Conservation (phyloP, 2,888 invertebrate species). For the Anodontia alba region DNA sequence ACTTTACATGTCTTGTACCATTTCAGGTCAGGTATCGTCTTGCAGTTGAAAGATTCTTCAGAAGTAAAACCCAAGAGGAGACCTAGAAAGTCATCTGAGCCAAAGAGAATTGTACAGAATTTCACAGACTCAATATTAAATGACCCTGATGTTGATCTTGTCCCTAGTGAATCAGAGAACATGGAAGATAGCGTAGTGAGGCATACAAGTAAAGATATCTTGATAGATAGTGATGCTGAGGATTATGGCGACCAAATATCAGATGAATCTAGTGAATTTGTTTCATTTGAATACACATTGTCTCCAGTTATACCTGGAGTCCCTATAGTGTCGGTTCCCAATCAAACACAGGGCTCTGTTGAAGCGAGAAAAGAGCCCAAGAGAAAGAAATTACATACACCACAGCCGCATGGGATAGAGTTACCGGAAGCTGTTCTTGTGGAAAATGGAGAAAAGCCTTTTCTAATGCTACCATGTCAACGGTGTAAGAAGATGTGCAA, state of each 20-base stretch:
- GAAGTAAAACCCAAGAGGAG: background rate
- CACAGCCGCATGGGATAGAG: background rate
- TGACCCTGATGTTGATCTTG: background rate
- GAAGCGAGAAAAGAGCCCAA: background rate
- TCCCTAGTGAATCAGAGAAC: background rate
- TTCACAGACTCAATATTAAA: background rate
- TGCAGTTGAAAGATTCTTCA: no score
- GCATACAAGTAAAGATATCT: no score
- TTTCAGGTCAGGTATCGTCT: no score
- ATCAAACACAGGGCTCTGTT: background rate
- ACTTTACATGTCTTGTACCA: no score
- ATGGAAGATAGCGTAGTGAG: background rate
- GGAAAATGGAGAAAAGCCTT: background rate
- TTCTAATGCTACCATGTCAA: background rate
- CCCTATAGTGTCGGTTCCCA: no score
- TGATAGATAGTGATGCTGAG: background rate
- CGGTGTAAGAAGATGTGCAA: background rate
- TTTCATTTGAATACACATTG: background rate
- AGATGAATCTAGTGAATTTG: background rate
- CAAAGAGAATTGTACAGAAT: background rate
- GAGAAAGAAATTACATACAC: background rate
- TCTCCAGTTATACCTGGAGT: no score
- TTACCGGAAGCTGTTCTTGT: background rate
- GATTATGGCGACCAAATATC: background rate
- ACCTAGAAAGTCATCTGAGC: slow-evolving; percentile 1